Base-by-base conservation (phyloP, 2,888 invertebrate genomes). In the Diaprepes abbreviatus region DNA sequence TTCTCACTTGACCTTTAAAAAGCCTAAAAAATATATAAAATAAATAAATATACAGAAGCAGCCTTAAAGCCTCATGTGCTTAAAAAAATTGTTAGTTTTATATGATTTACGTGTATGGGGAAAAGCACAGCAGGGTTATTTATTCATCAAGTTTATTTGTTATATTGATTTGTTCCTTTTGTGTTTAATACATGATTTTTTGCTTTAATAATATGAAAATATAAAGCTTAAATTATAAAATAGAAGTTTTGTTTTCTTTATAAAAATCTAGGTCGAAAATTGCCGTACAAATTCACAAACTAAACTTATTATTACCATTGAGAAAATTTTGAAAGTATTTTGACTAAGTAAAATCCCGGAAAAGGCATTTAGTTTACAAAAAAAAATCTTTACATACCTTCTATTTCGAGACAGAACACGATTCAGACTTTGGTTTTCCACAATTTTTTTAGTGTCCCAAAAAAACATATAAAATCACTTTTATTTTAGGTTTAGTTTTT, bases 1-100 rank as follows among this genome's bases (percentile, higher is more conserved):
- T 4, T 21, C 3, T 45, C 12, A 45, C 21, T 24, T 19, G n/a
- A 43, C 9, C 12, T 19, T 3, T 5, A 24, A 45, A 12, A 45
- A 12, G 16, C 28, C 28, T 14, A 28, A 50, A 50, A 16, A 38
- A 50, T 43, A 9, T 50, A 48, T 14, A n/a, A 50, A 10, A 19
- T n/a, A 35, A 35, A 40, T 40, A 17, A 14, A 45, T n/a, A 45
- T 21, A 45, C 21, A 12, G n/a, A n/a, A n/a, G 12, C 12, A 50
- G 48, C 48, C 48, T 50, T 50, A 50, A 50, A 50, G 48, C 48
- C 48, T 6, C 12, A 5, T 28, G 48, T 50, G 48, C 48, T 50
- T 50, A 12, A 10, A 38, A 5, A 33, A 48, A 28, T 24, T 48
- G 7, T 48, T 45, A 21, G 3, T 45, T 48, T 7, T 10, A 28